Evolutionary conservation across 2,888 invertebrate genomes (phyloP), one percentile per base, ranked within the genome.

Genomic region (Lordiphosa fenestrarum): DNA sequence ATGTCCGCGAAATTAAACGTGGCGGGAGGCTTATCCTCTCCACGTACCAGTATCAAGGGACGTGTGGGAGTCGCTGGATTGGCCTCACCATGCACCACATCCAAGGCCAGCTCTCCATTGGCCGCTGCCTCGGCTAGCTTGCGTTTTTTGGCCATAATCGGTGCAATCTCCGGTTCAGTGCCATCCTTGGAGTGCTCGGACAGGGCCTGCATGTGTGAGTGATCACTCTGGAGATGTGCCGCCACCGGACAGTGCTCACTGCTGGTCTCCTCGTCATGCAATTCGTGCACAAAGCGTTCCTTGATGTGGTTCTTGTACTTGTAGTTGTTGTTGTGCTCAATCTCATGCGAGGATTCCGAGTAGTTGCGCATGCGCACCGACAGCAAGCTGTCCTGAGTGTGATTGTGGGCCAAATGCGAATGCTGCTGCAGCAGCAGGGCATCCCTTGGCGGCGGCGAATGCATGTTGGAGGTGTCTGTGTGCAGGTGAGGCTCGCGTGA

Each of bases 291-390:
- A 70, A 98, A 98, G 59, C 98, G 91, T 87, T 97, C 94, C 85
- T 97, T 96, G 71, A 98, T 98, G 86, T 95, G 95, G 83, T 95
- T 97, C 90, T 98, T 98, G 91, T 97, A 98, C 90, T 98, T 98
- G 91, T 97, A 98, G 75, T 92, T 92, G 44, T 92, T 88, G 68
- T 90, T 89, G 80, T 86, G 90, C 66, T 89, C 89, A 54, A 89
- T 85, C 44, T 90, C 90, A 68, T 89, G 89, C 53, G 89, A 89
- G 12, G 88, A 89, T 66, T 90, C 90, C 3, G 90, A 90, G 37
- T 88, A 88, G 70, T 89, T 89, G 47, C 90, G 87, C 77, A 89
- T 85, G 10, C 90, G 85, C 60, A 74, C 66, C 46, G 86, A 83
- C 70, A 87, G 25, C 66, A 89, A 51, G 41, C 86, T 86, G 25